Percentiles rank a stretch among this genome's conserved stretches.
Evolutionary conservation across 1,140 invertebrate species (phyloP).

Genomic region (Capitella teleta): DNA sequence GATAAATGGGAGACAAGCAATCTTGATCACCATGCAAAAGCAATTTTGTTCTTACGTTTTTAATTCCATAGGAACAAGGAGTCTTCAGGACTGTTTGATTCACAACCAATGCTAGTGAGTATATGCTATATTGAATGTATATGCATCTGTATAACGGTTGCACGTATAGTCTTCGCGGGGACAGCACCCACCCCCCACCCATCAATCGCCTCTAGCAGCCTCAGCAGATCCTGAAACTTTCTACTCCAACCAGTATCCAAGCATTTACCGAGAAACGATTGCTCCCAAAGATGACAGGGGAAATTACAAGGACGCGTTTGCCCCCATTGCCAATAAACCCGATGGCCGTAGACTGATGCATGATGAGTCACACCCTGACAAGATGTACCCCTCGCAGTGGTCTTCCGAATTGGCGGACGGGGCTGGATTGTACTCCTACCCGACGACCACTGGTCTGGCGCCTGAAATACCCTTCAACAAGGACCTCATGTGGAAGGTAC

Average conservation of each 20-base stretch:
- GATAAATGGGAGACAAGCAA: too few species aligned
- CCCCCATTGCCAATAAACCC: not conserved
- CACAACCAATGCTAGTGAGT: too few species aligned
- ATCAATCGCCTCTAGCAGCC: too few species aligned
- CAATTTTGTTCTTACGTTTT: too few species aligned
- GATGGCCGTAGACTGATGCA: conserved; percentile 11
- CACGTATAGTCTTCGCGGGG: too few species aligned
- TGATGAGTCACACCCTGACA: conserved; percentile 12
- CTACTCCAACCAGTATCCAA: conserved; percentile 1
- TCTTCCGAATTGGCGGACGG: conserved; percentile 10
- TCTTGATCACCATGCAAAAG: too few species aligned
- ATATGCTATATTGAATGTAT: too few species aligned
- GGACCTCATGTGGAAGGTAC: conserved; percentile 11
- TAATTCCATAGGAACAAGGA: too few species aligned
- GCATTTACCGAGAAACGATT: conserved; percentile 5
- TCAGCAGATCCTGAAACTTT: not conserved
- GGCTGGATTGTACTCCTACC: conserved; percentile 4
- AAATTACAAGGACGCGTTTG: conserved; percentile 11
- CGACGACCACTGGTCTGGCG: not conserved
- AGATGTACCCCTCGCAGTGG: conserved; percentile 13
- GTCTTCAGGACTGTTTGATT: too few species aligned
- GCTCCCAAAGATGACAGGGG: conserved; percentile 6
- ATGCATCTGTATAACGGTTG: too few species aligned
- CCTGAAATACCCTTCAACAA: conserved; percentile 12
- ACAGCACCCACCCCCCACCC: too few species aligned